Evolutionary conservation across 2,888 invertebrate genomes (phyloP), one percentile per base, ranked within the genome.

Genomic region (Strigamia crassipes): DNA sequence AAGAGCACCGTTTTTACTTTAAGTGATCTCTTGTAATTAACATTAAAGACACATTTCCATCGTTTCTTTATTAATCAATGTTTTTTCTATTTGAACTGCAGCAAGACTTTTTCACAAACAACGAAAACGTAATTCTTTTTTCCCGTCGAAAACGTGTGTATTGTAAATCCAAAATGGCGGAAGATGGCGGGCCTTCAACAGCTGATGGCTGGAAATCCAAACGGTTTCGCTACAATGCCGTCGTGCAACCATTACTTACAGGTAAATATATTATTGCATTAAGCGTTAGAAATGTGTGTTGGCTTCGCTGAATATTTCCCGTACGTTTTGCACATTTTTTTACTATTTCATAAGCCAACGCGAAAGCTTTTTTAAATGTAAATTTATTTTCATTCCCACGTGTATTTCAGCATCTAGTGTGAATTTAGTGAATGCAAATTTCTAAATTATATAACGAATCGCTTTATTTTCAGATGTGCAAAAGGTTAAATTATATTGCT

Each of bases 261-360:
- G 51, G 51, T 51, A 51, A 51, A 51, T 51, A 51, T 51, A 51
- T 51, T 51, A 51, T 51, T 51, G n/a, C 51, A 51, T n/a, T 51
- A 51, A 34, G 34, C 34, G 34, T 34, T 34, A 6, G 34, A 6
- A 34, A 6, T 34, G 34, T 5, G 34, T 34, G 34, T 34, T 34
- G 6, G 34, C 34, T 34, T 6, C 3, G 6, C 4, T 34, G 34
- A 34, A 34, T 34, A 34, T 34, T 34, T 34, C 6, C 6, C 6
- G 3, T 5, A 34, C 6, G 34, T 34, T n/a, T n/a, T n/a, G n/a
- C n/a, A n/a, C n/a, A n/a, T n/a, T n/a, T n/a, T n/a, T n/a, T n/a
- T n/a, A 6, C 34, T 34, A 34, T 34, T 34, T 3, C n/a, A n/a
- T n/a, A 34, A 34, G 34, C 6, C 6, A 34, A 34, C 6, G 34